Percentiles rank a stretch among this genome's conserved stretches.
These are phyloP conservation scores for Mormyrops attenuatus DNA, from an alignment of 2,797 vertebrate species.

Conservation along the genomic window DNA sequence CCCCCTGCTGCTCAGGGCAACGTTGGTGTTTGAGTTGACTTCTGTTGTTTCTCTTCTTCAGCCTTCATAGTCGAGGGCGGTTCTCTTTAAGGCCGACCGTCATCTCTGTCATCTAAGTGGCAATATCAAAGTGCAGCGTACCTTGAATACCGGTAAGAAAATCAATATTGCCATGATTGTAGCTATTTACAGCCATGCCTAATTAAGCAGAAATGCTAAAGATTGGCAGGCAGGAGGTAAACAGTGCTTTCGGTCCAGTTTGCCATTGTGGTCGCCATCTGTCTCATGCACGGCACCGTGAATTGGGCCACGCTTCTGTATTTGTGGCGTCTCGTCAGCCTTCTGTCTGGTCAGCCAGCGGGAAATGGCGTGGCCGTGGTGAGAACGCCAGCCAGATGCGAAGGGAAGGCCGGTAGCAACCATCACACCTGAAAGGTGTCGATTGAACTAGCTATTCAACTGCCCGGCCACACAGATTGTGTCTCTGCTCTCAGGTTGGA, in stretches of 20 bases:
- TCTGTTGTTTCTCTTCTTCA: not conserved
- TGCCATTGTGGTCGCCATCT: not conserved
- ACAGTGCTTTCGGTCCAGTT: not conserved
- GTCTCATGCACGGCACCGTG: not conserved
- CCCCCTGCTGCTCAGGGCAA: not conserved
- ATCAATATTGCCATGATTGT: slow-evolving; percentile 9
- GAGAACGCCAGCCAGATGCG: not conserved
- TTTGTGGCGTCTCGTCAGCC: slow-evolving; percentile 14
- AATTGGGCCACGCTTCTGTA: not conserved
- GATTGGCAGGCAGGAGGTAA: slow-evolving; percentile 1
- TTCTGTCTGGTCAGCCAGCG: not conserved
- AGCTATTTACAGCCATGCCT: slow-evolving; percentile 12
- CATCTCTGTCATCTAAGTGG: slow-evolving; percentile 8
- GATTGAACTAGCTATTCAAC: not conserved
- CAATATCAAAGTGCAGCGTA: not conserved
- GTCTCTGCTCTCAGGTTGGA: slow-evolving; percentile 21
- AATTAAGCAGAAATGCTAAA: slow-evolving; percentile 23
- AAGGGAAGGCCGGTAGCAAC: not conserved
- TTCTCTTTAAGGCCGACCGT: slow-evolving; percentile 2
- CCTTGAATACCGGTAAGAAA: slow-evolving; percentile 20
- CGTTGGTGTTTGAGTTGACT: not conserved
- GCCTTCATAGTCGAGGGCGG: not conserved
- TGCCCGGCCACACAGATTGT: slow-evolving; percentile 24
- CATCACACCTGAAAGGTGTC: not conserved
- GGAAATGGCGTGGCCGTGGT: slow-evolving; percentile 27